Base-by-base conservation (phyloP, 2,888 invertebrate genomes). In the Leucoptera coffeella region DNA sequence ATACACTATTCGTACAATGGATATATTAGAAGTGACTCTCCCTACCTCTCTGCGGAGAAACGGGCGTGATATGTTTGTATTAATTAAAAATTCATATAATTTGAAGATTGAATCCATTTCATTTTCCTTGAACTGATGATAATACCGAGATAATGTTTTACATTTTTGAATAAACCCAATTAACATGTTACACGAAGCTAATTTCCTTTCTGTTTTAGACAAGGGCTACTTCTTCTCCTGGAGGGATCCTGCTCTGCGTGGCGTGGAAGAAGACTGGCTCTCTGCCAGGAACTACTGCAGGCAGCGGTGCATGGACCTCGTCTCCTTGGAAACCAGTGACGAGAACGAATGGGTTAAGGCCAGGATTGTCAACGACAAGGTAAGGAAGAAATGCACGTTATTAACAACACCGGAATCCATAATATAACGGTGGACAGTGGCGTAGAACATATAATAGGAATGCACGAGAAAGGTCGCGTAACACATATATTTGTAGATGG, bases 301-400 rank as follows among this genome's bases (percentile, higher is more conserved):
- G 33, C 80, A 85, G 60, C 80, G 88, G 31, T 91, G 91, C 58
- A 91, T 91, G 91, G 91, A 91, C 56, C 77, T 86, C 25, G 84
- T 90, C 23, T 86, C 87, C 3, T 52, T 91, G 41, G 90, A 91
- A 61, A 88, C 88, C 28, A 84, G 83, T 37, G 80, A 81, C 29
- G 89, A 91, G 56, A 90, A 90, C 47, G 88, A 89, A 52, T 89
- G 87, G 80, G 77, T 90, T 45, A 89, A 90, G 52, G 77, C 80
- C 32, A 78, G 81, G 37, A 74, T 91, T 37, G 80, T 84, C 2
- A 77, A 82, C 39, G 83, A 82, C 45, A 82, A 82, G 74, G 89
- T 88, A 71, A 67, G 60, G 47, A 11, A 14, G 14, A 13, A 6
- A 23, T 12, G 5, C 6, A 13, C 8, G 9, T 23, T 14, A 13